Evolutionary conservation across 2,113 vertebrate species (phyloP).

Genomic region (Bubalus kerabau): DNA sequence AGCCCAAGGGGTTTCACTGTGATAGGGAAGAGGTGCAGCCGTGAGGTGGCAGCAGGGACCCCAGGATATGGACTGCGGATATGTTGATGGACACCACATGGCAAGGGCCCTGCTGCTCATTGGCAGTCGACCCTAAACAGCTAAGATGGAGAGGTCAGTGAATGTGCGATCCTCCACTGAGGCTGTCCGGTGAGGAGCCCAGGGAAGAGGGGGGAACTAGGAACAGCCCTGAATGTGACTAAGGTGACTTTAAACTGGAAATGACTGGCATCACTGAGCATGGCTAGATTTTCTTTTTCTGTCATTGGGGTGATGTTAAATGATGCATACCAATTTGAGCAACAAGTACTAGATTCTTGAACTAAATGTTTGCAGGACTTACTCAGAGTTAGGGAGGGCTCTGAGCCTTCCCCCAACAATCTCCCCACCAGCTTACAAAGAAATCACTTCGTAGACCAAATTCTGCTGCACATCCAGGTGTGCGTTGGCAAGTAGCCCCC

Average conservation of each 20-base stretch:
- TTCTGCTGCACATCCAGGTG: background rate
- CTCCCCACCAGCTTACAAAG: background rate
- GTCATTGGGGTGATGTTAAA: background rate
- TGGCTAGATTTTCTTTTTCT: background rate
- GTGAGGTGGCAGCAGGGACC: background rate
- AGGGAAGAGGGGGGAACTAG: background rate
- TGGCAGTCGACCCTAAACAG: background rate
- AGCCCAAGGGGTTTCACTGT: background rate
- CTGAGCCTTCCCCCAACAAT: background rate
- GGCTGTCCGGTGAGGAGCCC: background rate
- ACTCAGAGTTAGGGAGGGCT: background rate
- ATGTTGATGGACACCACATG: background rate
- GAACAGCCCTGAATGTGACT: background rate
- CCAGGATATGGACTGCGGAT: no score
- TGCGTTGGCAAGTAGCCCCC: background rate
- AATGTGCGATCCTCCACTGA: background rate
- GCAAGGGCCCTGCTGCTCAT: background rate
- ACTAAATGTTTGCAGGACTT: background rate
- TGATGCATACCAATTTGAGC: background rate
- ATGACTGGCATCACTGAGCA: background rate
- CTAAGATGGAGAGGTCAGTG: background rate
- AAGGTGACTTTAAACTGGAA: background rate
- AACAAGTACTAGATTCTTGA: background rate
- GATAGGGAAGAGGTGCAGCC: background rate
- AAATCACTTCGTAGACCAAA: background rate